phyloP scores from a whole-genome alignment of 1,140 invertebrate species.

The Radopholus similis region DNA sequence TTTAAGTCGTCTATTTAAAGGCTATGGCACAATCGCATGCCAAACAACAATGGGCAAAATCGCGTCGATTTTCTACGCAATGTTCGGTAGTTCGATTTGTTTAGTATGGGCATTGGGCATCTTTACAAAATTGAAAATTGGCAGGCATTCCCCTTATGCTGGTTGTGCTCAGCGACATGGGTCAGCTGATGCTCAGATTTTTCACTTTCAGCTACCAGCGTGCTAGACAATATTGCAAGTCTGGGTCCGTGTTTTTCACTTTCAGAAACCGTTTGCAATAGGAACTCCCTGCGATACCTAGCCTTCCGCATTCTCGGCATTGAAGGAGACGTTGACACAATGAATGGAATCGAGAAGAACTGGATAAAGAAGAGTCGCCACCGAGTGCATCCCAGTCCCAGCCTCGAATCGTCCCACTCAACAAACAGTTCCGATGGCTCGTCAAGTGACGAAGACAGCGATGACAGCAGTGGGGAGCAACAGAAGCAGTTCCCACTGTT shows the following conservation, averaged over 20 bases:
- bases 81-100: slow-evolving; percentile 21
- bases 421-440: background rate
- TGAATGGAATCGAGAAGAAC: too few relatives aligned
- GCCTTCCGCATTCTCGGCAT: background rate
- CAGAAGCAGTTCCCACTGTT: slow-evolving; percentile 24
- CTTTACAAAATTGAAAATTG: slow-evolving; percentile 8
- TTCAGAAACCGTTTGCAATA: slow-evolving; percentile 6
- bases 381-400: too few relatives aligned
- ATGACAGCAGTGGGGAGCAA: background rate
- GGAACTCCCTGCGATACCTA: background rate
- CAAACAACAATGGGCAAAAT: slow-evolving; percentile 30
- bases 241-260: slow-evolving; percentile 1
- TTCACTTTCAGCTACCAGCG: slow-evolving; percentile 23
- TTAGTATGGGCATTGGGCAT: background rate
- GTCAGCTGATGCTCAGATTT: slow-evolving; percentile 26
- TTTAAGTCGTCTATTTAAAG: background rate
- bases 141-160: slow-evolving; percentile 39
- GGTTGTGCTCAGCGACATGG: slow-evolving; percentile 37
- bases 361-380: too few relatives aligned
- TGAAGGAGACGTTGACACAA: slow-evolving; percentile 1
- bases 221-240: slow-evolving; percentile 4
- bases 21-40: slow-evolving; percentile 37
- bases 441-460: background rate
- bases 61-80: slow-evolving; percentile 23
- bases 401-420: background rate